Evolutionary conservation across 2,797 vertebrate genomes (phyloP), one percentile per base, ranked within the genome.

Genomic region (Rhynchonycteris naso): DNA sequence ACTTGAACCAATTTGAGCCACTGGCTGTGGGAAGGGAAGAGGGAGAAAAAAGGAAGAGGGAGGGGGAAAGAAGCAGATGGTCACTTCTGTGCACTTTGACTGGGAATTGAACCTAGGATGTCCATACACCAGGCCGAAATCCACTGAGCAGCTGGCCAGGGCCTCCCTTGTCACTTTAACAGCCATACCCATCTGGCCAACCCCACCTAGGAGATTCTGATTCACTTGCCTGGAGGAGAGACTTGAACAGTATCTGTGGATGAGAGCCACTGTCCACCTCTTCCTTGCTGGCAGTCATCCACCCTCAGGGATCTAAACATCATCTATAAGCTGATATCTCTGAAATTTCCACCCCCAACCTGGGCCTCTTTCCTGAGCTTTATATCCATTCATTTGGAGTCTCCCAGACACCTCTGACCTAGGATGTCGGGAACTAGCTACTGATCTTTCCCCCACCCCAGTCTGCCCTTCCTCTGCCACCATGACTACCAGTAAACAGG

Each of bases 221-320:
- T 4, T 76, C 69, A 54, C 11, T 7, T 16, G 22, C 58, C 50
- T 50, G 59, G 14, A 52, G n/a, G 68, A 52, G n/a, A 61, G 52
- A 65, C 2, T 4, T 33, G 28, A 18, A 74, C 0, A 7, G 33
- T 12, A 26, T 7, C 69, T 5, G 12, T 3, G 28, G 22, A 2
- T 52, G 56, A 65, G 63, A 69, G 26, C 59, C 11, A 26, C 74
- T 14, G 56, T 16, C 38, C 50, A 13, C 15, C 35, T 24, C 28
- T 72, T 50, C 26, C 15, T 38, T 9, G 7, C 28, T 52, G 18
- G 61, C 63, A 33, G 52, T 68, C 58, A 63, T 7, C 74, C 72
- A 54, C 2, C 13, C 15, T 43, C 66, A 5, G 26, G 9, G 35
- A 58, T 35, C n/a, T 75, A 74, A 68, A n/a, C 3, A 28, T 26